Conservation (phyloP, 2,888 invertebrate genomes). For the Latrodectus hesperus region DNA sequence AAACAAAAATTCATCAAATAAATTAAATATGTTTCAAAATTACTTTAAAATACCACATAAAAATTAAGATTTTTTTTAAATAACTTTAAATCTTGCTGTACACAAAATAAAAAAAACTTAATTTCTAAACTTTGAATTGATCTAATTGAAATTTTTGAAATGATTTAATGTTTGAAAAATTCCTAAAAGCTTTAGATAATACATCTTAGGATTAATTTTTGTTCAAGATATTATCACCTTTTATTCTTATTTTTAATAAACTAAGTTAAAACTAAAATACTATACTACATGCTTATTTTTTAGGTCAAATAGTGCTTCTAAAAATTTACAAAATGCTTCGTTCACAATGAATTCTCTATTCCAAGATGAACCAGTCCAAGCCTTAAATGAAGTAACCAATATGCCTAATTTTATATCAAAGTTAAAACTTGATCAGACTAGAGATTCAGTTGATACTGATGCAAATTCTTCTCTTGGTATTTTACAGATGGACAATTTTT, state of each 20-base stretch:
- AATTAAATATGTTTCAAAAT: no score
- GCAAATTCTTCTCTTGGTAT: conserved; percentile 59
- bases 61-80: no score
- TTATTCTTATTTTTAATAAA: no score
- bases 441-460: conserved; percentile 9
- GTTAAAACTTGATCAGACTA: conserved; percentile 14
- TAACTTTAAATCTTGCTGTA: no score
- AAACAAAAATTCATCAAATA: no score
- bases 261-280: no score
- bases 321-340: neutral
- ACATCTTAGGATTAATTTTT: neutral
- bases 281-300: neutral
- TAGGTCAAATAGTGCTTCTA: conserved; percentile 19
- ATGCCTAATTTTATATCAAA: conserved; percentile 16
- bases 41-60: no score
- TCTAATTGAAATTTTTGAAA: neutral
- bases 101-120: no score
- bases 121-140: neutral
- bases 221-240: no score
- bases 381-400: conserved; percentile 38
- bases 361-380: neutral
- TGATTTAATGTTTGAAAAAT: neutral
- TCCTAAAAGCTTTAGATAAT: neutral
- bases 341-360: neutral
- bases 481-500: conserved; percentile 52